Conservation (phyloP, 1,140 invertebrate species). For the Melanaphis sacchari region DNA sequence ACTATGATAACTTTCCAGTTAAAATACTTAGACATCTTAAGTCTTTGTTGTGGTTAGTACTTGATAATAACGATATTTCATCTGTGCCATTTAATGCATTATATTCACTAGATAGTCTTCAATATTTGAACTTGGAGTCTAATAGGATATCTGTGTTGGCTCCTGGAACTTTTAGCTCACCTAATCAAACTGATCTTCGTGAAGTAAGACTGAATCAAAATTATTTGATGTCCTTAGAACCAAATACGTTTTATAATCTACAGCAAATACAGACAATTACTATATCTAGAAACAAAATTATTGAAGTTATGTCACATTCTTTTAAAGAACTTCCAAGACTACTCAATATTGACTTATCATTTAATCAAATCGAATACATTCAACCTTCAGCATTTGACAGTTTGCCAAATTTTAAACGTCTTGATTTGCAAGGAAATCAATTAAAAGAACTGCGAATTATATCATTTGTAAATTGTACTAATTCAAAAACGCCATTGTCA, state of each 20-base stretch:
- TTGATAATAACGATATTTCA: slow-evolving; percentile 88
- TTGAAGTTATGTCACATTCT: slow-evolving; percentile 66
- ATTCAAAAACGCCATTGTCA: slow-evolving; percentile 68
- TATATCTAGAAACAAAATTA: slow-evolving; percentile 76
- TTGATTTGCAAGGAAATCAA: slow-evolving; percentile 78
- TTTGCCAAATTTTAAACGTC: slow-evolving; percentile 72
- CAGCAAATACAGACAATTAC: slow-evolving; percentile 74
- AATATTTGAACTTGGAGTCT: slow-evolving; percentile 86
- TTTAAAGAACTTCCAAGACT: slow-evolving; percentile 75
- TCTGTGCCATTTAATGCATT: slow-evolving; percentile 70
- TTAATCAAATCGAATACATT: slow-evolving; percentile 72
- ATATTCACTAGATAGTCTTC: slow-evolving; percentile 74
- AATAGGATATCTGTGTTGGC: slow-evolving; percentile 76
- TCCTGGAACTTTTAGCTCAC: slow-evolving; percentile 71
- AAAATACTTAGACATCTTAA: slow-evolving; percentile 74
- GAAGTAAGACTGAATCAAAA: slow-evolving; percentile 82
- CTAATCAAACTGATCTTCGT: slow-evolving; percentile 75
- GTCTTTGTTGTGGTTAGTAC: slow-evolving; percentile 81
- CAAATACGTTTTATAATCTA: slow-evolving; percentile 72
- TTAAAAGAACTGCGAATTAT: slow-evolving; percentile 72
- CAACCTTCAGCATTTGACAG: slow-evolving; percentile 72
- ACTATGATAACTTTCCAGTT: slow-evolving; percentile 78
- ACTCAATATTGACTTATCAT: slow-evolving; percentile 73
- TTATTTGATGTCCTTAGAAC: slow-evolving; percentile 69
- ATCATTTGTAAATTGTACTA: slow-evolving; percentile 73